Evolutionary conservation across 2,888 invertebrate species (phyloP), one percentile per base, ranked within the genome.

Genomic region (Drosophila kokeensis): DNA sequence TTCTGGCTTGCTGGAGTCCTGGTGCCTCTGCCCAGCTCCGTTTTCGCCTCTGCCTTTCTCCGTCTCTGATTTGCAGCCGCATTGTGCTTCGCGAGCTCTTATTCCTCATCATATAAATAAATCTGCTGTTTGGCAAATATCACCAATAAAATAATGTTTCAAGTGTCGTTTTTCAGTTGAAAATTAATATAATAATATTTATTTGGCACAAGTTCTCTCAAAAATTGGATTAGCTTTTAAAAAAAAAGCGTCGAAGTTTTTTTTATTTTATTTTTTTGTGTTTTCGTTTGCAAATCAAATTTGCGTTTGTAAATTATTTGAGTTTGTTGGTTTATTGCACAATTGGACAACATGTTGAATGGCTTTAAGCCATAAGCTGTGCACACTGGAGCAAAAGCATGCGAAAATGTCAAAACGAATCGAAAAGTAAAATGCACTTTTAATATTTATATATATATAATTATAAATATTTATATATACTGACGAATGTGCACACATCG

Each of bases 231-330:
- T 27, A 11, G 18, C 13, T 34, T 27, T 24, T 2, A 8, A 18
- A 49, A 15, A 32, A 15, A 18, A 49, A 15, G 21, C 1, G 5
- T 0, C n/a, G 5, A 34, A 34, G 24, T 10, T 49, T 27, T 10
- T 34, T 63, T 49, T 64, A 29, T 57, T 45, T 48, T 59, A 36
- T 61, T 30, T 65, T 38, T 34, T 49, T 18, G 18, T n/a, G 32
- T 32, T 36, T 36, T 38, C 4, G 11, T 61, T 13, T 68, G 45
- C 30, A 52, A 34, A 55, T 62, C 53, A 73, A 78, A 88, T 84
- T 87, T 83, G 76, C 87, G 83, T 89, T 87, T 79, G 68, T 64
- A 66, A 78, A 71, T 73, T 67, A 78, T 74, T 81, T 75, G 69
- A 64, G 75, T 81, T 66, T 78, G 65, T 73, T 68, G 58, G 79